These are phyloP conservation scores for Catostomus latipinnis DNA, from an alignment of 2,797 vertebrate genomes.

Conservation along the genomic window DNA sequence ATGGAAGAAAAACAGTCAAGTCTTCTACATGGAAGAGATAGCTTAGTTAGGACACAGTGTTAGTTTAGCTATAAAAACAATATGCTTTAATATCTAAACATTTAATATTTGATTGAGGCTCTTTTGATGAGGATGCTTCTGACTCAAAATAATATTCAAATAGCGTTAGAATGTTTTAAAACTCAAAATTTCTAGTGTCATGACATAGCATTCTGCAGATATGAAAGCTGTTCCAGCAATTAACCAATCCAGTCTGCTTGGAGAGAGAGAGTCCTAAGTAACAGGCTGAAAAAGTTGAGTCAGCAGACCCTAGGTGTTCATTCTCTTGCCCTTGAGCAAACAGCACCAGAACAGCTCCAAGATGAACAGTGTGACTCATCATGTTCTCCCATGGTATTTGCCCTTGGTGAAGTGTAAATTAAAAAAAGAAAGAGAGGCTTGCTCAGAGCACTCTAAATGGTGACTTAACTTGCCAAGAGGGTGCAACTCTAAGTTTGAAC, in stretches of 20 bases:
- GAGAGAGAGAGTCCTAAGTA: conserved; percentile 18
- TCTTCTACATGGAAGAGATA: too few relatives aligned
- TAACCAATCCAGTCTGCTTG: conserved; percentile 11
- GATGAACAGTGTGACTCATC: conserved; percentile 53
- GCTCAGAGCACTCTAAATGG: conserved; percentile 7
- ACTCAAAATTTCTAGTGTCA: too few relatives aligned
- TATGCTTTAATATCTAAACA: too few relatives aligned
- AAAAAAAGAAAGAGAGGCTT: conserved; percentile 41
- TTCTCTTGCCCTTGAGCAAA: conserved; percentile 7
- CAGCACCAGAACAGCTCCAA: conserved; percentile 42
- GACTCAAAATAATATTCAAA: too few relatives aligned
- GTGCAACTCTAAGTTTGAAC: conserved; percentile 20
- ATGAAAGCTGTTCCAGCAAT: conserved; percentile 17
- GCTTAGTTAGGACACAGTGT: too few relatives aligned
- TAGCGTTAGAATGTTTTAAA: too few relatives aligned
- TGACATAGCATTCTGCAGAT: conserved; percentile 19
- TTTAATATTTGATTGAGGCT: too few relatives aligned
- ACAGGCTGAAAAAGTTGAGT: conserved; percentile 33
- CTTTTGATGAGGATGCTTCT: too few relatives aligned
- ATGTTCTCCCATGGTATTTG: conserved; percentile 27
- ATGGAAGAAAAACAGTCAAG: too few relatives aligned
- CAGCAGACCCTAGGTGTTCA: conserved; percentile 39
- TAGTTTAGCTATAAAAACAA: too few relatives aligned
- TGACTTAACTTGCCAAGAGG: conserved; percentile 3
- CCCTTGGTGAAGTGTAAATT: conserved; percentile 43